These are phyloP conservation scores for Hypercompe scribonia DNA, from an alignment of 2,888 invertebrate genomes.

Conservation along the genomic window DNA sequence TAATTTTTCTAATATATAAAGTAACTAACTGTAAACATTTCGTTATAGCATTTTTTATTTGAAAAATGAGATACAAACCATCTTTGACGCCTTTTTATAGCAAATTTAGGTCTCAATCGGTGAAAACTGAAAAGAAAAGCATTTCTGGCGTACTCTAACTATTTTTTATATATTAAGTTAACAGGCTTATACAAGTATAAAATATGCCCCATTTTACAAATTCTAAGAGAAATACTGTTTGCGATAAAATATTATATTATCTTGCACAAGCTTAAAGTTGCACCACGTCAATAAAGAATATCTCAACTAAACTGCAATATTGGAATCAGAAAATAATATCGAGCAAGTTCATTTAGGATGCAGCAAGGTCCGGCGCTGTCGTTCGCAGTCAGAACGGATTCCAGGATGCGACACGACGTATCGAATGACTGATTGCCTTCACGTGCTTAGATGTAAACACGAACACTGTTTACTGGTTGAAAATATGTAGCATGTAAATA, in stretches of 20 bases:
- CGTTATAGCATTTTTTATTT: too few species aligned
- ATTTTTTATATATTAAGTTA: too few species aligned
- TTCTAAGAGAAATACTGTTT: background rate
- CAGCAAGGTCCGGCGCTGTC: slow-evolving; percentile 43
- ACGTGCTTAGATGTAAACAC: slow-evolving; percentile 56
- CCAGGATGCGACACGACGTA: slow-evolving; percentile 46
- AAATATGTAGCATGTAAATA: background rate
- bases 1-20: background rate
- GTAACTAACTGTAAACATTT: background rate
- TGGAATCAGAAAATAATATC: slow-evolving; percentile 46
- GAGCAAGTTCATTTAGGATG: slow-evolving; percentile 51
- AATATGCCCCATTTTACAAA: too few species aligned
- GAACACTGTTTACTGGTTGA: slow-evolving; percentile 33
- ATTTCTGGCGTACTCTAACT: too few species aligned
- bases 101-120: too few species aligned
- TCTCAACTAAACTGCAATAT: slow-evolving; percentile 28
- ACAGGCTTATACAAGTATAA: too few species aligned
- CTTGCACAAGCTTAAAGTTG: slow-evolving; percentile 10
- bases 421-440: slow-evolving; percentile 64
- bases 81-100: too few species aligned
- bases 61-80: too few species aligned
- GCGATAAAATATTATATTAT: background rate
- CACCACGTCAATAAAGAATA: slow-evolving; percentile 16
- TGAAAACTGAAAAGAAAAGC: too few species aligned
- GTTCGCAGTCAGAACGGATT: slow-evolving; percentile 29